Evolutionary conservation across 2,113 vertebrate genomes (phyloP), one percentile per base, ranked within the genome.

Genomic region (Thryonomys swinderianus): DNA sequence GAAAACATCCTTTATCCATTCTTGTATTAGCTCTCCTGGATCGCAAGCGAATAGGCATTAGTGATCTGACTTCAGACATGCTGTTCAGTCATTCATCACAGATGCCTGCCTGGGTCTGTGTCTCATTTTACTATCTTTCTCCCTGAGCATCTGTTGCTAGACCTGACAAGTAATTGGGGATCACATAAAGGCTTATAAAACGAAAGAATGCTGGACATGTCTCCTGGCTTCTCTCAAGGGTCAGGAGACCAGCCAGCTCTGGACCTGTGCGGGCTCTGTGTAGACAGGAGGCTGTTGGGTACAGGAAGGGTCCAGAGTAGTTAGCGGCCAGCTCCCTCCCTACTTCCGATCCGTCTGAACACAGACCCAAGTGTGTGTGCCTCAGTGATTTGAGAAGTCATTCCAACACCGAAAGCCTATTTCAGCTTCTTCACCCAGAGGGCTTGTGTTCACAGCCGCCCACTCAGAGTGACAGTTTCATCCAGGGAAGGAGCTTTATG

Each of bases 181-280:
- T 6, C 37, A 6, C 78, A 25, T 59, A 62, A 69, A 78, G 81
- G 73, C 25, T 81, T 62, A 62, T 48, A 23, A 91, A 82, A 74
- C 87, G 64, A 48, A 57, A 95, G 69, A 45, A 37, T 4, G 1
- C 37, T 4, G 45, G 42, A n/a, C 40, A 34, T 13, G 8, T 85
- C 51, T 81, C 14, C 71, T 81, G 66, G 40, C 66, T 13, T 73
- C 51, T 88, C 61, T 55, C 73, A 42, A 51, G 20, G 30, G 64
- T 3, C 3, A 0, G 7, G 0, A 3, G 80, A 40, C 12, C 1
- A 1, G 0, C 55, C 17, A 20, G 32, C 85, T 57, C 7, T 13
- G 12, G 17, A 4, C 37, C 59, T 48, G 13, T 25, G 64, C 25
- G 17, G 48, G 57, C 48, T 27, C 10, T 5, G 32, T 48, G 55